Conservation (phyloP, 2,113 vertebrate species). For the Galeopterus variegatus region DNA sequence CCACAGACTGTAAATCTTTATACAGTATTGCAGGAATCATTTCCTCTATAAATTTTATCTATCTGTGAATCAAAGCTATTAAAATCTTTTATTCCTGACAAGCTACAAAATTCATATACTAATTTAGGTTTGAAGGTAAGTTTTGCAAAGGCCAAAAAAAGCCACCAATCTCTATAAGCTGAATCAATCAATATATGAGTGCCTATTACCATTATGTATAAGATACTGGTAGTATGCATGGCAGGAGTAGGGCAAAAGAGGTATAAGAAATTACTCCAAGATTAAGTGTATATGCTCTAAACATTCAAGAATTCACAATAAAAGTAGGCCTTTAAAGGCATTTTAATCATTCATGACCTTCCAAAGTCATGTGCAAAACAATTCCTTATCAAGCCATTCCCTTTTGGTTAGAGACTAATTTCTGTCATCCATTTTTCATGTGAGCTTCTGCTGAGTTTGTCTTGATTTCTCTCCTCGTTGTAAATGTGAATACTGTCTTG, state of each 20-base stretch:
- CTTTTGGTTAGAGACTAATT: constrained; percentile 56
- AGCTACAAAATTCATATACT: constrained; percentile 25
- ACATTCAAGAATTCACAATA: constrained; percentile 76
- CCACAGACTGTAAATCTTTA: constrained; percentile 23
- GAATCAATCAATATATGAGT: neutral
- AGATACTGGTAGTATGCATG: neutral
- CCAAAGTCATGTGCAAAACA: constrained; percentile 85
- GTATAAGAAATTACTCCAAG: constrained; percentile 67
- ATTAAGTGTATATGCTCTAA: constrained; percentile 73
- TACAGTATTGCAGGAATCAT: neutral
- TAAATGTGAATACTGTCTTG: constrained; percentile 57
- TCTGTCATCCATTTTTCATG: constrained; percentile 57
- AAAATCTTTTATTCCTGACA: constrained; percentile 41
- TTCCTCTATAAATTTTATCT: constrained; percentile 62
- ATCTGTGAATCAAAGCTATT: constrained; percentile 62
- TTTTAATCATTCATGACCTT: constrained; percentile 86
- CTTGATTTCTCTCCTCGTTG: constrained; percentile 8
- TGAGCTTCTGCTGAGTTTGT: neutral
- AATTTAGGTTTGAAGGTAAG: constrained; percentile 61
- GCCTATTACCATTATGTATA: neutral
- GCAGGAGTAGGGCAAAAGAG: neutral
- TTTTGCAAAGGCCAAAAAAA: constrained; percentile 49
- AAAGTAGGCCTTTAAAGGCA: constrained; percentile 77
- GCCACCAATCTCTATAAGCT: constrained; percentile 14
- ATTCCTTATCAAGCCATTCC: constrained; percentile 70